Evolutionary conservation across 2,797 vertebrate species (phyloP).

Genomic region (Borostomias antarcticus): DNA sequence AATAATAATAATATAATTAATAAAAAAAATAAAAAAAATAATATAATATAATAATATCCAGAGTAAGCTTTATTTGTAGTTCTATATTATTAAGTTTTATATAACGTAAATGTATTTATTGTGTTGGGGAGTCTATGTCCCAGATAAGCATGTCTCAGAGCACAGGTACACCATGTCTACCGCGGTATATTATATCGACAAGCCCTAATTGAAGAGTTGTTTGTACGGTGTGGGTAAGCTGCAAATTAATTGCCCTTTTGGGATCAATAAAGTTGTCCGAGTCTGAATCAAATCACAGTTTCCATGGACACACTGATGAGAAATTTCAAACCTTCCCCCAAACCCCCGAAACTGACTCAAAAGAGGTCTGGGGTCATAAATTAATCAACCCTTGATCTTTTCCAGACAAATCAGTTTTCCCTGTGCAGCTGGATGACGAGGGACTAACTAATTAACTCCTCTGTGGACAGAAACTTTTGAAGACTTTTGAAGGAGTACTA

Average conservation of each 20-base stretch:
- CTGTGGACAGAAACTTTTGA: constrained; percentile 1
- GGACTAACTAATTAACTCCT: constrained; percentile 8
- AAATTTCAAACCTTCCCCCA: constrained; percentile 46
- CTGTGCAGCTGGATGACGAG: background rate
- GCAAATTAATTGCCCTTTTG: no score
- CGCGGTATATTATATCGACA: constrained; percentile 5
- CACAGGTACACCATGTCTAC: constrained; percentile 15
- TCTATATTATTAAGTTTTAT: no score
- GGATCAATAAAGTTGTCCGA: no score
- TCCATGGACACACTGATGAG: constrained; percentile 44
- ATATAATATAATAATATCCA: no score
- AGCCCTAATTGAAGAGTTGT: no score
- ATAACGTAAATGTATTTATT: background rate
- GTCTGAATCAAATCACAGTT: constrained; percentile 43
- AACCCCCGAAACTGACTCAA: constrained; percentile 21
- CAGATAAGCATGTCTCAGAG: constrained; percentile 1
- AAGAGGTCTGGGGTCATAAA: constrained; percentile 27
- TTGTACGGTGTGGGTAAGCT: no score
- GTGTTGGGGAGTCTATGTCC: background rate
- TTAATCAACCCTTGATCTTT: constrained; percentile 12
- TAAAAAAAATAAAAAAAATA: no score
- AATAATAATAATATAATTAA: no score
- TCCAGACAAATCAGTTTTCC: background rate
- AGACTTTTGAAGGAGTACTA: background rate
- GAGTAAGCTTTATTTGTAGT: no score